Evolutionary conservation across 2,797 vertebrate species (phyloP).

Genomic region (Gallirallus australis): DNA sequence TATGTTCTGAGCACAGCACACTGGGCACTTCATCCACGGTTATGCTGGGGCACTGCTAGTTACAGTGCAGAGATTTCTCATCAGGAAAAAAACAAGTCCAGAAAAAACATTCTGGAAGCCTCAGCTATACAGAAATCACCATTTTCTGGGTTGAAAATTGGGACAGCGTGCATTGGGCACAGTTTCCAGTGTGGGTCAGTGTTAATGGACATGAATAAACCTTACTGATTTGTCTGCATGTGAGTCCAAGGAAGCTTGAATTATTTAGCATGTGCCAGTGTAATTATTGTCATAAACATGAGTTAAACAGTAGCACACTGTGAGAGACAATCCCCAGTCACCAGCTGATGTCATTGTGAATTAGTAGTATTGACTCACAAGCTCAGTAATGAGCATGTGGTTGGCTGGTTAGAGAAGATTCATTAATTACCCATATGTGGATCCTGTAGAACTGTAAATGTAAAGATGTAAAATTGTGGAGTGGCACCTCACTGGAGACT

Average conservation of each 20-base stretch:
- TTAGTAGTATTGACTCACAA: constrained; percentile 12
- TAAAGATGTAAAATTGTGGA: not conserved
- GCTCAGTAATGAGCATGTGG: not conserved
- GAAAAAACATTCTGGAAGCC: not conserved
- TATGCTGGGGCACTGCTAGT: not conserved
- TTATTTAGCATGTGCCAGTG: constrained; percentile 23
- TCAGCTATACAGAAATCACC: not conserved
- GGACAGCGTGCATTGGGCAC: not conserved
- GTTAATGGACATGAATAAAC: not conserved
- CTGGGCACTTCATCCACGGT: not conserved
- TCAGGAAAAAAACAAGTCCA: not conserved
- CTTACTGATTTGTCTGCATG: not conserved
- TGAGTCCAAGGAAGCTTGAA: constrained; percentile 2
- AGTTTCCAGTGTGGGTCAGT: not conserved
- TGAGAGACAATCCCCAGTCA: not conserved
- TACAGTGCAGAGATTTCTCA: not conserved
- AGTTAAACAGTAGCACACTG: not conserved
- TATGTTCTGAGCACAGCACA: no score
- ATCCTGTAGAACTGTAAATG: not conserved
- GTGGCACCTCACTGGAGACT: not conserved
- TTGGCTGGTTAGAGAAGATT: constrained; percentile 14
- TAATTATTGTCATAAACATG: constrained; percentile 17
- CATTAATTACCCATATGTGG: not conserved
- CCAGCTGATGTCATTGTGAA: constrained; percentile 11
- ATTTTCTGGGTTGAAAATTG: not conserved